Conservation (phyloP, 2,113 vertebrate species). For the Pipa parva region DNA sequence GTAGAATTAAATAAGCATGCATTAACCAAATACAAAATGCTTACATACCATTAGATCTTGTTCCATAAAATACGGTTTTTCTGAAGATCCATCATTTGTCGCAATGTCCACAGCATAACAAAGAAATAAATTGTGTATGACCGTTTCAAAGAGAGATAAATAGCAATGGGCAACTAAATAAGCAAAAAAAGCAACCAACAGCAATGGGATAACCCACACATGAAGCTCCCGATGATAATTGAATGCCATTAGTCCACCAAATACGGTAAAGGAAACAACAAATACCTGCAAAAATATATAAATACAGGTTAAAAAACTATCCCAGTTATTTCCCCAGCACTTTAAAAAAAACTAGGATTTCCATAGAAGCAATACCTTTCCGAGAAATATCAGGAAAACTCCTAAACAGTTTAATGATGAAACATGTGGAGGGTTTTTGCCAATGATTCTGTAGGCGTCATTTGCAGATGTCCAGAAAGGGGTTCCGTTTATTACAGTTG, state of each 20-base stretch:
- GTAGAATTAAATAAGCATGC: no score
- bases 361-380: constrained; percentile 57
- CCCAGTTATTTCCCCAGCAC: no score
- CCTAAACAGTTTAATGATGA: constrained; percentile 55
- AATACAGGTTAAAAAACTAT: constrained; percentile 10
- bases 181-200: constrained; percentile 67
- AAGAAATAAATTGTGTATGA: constrained; percentile 61
- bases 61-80: constrained; percentile 68
- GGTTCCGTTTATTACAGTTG: constrained; percentile 67
- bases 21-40: no score
- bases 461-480: constrained; percentile 65
- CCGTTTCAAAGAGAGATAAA: constrained; percentile 68
- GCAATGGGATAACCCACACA: constrained; percentile 65
- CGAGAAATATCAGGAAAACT: constrained; percentile 66
- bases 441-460: constrained; percentile 56
- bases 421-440: constrained; percentile 55
- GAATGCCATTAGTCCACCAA: constrained; percentile 73
- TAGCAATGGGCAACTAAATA: constrained; percentile 67
- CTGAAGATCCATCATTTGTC: constrained; percentile 68
- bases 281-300: constrained; percentile 56
- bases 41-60: constrained; percentile 67
- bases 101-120: constrained; percentile 69
- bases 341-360: neutral
- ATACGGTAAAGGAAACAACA: constrained; percentile 68
- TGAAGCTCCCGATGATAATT: constrained; percentile 66